Evolutionary conservation across 2,797 vertebrate genomes (phyloP), one percentile per base, ranked within the genome.

Genomic region (Trachops cirrhosus): DNA sequence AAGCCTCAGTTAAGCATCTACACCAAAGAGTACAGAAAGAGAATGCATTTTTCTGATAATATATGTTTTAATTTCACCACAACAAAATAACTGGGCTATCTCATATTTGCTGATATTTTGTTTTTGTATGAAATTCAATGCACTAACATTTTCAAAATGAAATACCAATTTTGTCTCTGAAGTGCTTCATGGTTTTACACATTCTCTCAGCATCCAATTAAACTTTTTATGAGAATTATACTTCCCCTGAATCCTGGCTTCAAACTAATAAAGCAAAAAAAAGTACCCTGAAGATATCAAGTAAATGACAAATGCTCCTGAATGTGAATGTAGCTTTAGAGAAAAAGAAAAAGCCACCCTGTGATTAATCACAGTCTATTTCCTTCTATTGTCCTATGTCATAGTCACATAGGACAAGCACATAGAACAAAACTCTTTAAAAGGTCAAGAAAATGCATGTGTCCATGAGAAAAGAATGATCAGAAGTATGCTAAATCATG

Each of bases 401-500:
- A 79, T n/a, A 44, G 50, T 89, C 18, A 39, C 77, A 29, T 29
- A 97, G 88, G 62, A 89, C 44, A 90, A 92, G 52, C 70, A 73
- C 85, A 64, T 24, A 89, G 96, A 93, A 54, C n/a, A 0, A 88
- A 67, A 83, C 95, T 93, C 84, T 91, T 91, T 75, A 91, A 98
- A 98, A 97, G 93, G 95, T 98, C 94, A 98, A 94, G 96, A 97
- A 98, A 97, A 82, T 9, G 95, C 94, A 82, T 4, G 0, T 41
- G 91, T 79, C 67, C 89, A 86, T 52, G 87, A 10, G 74, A 11
- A 50, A 34, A 92, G 84, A 89, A 94, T 86, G 86, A 96, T 86
- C 83, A 95, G 50, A 97, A 71, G 91, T 85, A 10, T 92, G 97
- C 97, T 98, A 98, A 98, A 97, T 98, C 96, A 97, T 78, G 92